These are phyloP conservation scores for Xiphorhynchus elegans DNA, from an alignment of 2,113 vertebrate genomes.

Conservation along the genomic window DNA sequence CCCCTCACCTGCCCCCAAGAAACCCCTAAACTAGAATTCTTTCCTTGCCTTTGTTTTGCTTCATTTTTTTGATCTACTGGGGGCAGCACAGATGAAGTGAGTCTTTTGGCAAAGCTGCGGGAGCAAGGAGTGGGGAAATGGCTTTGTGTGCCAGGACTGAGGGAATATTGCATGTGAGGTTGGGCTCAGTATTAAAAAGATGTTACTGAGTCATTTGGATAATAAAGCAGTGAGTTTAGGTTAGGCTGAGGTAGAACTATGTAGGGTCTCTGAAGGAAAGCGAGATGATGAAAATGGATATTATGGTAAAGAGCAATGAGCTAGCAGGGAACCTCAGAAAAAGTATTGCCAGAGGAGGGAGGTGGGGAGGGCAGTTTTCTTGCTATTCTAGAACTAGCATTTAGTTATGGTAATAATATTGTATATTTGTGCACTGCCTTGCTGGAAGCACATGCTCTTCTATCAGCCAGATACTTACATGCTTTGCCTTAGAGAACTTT, in stretches of 20 bases:
- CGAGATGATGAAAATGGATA: not conserved
- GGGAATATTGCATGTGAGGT: not conserved
- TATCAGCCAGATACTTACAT: not conserved
- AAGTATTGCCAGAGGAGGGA: not conserved
- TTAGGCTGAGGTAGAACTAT: not conserved
- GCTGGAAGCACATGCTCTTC: not conserved
- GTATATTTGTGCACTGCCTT: not conserved
- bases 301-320: not conserved
- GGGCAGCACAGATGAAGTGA: constrained; percentile 16
- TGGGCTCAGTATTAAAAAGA: not conserved
- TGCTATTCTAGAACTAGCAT: not conserved
- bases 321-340: not conserved
- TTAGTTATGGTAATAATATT: not conserved
- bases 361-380: not conserved
- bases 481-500: not conserved
- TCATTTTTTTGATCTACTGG: not conserved
- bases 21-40: not conserved
- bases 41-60: not conserved
- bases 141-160: not conserved
- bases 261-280: not conserved
- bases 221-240: not conserved
- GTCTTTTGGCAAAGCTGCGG: not conserved
- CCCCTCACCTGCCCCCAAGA: too few species aligned
- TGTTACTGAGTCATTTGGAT: not conserved
- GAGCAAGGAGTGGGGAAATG: not conserved